Base-by-base conservation (phyloP, 2,113 vertebrate genomes). In the Phoxinus phoxinus region DNA sequence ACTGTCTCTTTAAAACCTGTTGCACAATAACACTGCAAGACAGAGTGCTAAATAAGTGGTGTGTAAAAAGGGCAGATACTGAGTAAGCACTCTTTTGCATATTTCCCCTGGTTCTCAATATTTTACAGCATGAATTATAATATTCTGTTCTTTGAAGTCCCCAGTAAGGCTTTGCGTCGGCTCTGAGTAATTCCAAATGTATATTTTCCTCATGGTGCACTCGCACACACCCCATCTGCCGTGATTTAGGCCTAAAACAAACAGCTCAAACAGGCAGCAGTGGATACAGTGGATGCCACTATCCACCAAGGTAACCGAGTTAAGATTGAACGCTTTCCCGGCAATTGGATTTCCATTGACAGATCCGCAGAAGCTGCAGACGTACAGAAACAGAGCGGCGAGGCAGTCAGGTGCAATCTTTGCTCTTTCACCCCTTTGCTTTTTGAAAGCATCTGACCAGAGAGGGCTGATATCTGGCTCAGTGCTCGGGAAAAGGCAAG, bases 301-400 rank as follows among this genome's bases (percentile, higher is more conserved):
- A 85, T 91, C 86, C 90, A 85, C 83, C 86, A 76, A 80, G 88
- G 88, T 89, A 94, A 93, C 90, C 86, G 71, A 88, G 91, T 94
- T 93, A 86, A 89, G 88, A 94, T 90, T 91, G 91, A 93, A 92
- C 91, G 87, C 91, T 90, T 35, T 83, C 83, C 87, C 41, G 41
- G 67, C 88, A 90, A 94, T 89, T 93, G 93, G 91, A 92, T 93
- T 95, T 91, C 87, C 90, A 91, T 87, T 81, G 90, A 94, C 87
- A 91, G 87, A 90, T 88, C 83, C 80, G 86, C 88, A 88, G 87
- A 91, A 90, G 86, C 82, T 86, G 90, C 84, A 85, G 84, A 86
- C 88, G 85, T 46, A 46, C 84, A 89, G 83, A 87, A 75, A n/a
- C 77, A 61, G 46, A 63, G 73, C 84, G 59, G 87, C 82, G 21